phyloP scores from a whole-genome alignment of 2,113 vertebrate genomes.

The Amphiprion percula region DNA sequence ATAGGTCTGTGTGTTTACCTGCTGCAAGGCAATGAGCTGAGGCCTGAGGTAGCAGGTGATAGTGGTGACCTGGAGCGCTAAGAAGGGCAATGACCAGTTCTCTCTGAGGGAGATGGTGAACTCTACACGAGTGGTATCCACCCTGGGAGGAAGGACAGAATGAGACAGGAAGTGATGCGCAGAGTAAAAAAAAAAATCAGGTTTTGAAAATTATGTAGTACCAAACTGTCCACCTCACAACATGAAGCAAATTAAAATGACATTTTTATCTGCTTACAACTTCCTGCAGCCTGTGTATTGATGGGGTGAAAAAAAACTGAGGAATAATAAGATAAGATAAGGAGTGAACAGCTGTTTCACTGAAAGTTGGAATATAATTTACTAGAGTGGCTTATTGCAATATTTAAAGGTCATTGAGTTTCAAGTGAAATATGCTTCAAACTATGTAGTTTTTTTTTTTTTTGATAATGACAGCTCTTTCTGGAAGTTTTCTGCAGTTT shows the following conservation, averaged over 20 bases:
- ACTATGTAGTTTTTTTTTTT: constrained; percentile 3
- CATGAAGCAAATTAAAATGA: background rate
- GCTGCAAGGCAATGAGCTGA: constrained; percentile 85
- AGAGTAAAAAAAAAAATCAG: background rate
- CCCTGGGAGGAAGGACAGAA: constrained; percentile 80
- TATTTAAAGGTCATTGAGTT: background rate
- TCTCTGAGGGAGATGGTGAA: constrained; percentile 98
- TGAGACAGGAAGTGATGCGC: background rate
- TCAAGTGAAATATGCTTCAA: background rate
- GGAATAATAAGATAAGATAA: background rate
- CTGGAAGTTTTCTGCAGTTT: background rate
- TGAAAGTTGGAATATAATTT: background rate
- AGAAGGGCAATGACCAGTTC: constrained; percentile 98
- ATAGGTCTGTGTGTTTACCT: constrained; percentile 81
- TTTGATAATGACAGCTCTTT: background rate
- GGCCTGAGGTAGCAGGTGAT: constrained; percentile 91
- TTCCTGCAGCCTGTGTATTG: too few relatives aligned
- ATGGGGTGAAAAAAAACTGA: too few relatives aligned
- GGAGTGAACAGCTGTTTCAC: background rate
- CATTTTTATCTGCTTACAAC: too few relatives aligned
- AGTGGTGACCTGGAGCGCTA: constrained; percentile 92
- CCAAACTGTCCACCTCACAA: too few relatives aligned
- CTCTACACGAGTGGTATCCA: constrained; percentile 96
- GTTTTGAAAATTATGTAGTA: too few relatives aligned
- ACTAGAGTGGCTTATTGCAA: background rate